Percentiles rank a stretch among this genome's conserved stretches.
phyloP scores from a whole-genome alignment of 2,797 vertebrate species.

The Hephaestus fuliginosus region DNA sequence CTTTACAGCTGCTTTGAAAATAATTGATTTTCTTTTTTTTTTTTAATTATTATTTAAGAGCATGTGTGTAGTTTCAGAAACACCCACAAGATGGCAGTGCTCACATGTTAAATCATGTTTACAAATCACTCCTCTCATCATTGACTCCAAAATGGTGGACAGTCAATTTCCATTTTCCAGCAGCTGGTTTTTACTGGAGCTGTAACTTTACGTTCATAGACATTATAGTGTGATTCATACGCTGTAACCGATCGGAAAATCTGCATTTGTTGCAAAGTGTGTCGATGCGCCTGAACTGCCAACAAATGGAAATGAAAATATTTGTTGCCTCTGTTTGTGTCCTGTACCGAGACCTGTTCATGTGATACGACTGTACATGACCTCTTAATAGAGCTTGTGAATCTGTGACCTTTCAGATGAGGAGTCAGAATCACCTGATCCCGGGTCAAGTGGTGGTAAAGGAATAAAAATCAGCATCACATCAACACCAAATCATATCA shows the following conservation, averaged over 20 bases:
- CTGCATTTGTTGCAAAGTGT: constrained; percentile 18
- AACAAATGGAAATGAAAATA: constrained; percentile 29
- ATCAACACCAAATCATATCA: neutral
- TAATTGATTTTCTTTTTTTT: neutral
- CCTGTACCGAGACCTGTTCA: neutral
- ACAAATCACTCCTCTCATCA: constrained; percentile 22
- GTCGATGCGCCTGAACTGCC: constrained; percentile 21
- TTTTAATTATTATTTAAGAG: constrained; percentile 1
- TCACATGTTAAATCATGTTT: constrained; percentile 19
- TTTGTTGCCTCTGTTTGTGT: constrained; percentile 5
- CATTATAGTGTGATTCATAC: constrained; percentile 9
- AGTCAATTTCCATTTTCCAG: constrained; percentile 36
- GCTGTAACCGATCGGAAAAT: constrained; percentile 15
- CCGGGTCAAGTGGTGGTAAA: neutral
- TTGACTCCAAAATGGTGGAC: constrained; percentile 73
- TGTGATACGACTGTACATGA: neutral
- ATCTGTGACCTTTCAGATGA: constrained; percentile 1
- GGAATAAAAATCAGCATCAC: neutral
- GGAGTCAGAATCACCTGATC: neutral
- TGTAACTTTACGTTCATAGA: neutral
- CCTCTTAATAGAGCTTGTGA: neutral
- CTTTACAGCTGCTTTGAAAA: neutral
- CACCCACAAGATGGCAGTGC: constrained; percentile 74
- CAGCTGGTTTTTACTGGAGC: neutral
- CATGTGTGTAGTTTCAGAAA: constrained; percentile 47